phyloP scores from a whole-genome alignment of 2,113 vertebrate species.

The Panurus biarmicus region DNA sequence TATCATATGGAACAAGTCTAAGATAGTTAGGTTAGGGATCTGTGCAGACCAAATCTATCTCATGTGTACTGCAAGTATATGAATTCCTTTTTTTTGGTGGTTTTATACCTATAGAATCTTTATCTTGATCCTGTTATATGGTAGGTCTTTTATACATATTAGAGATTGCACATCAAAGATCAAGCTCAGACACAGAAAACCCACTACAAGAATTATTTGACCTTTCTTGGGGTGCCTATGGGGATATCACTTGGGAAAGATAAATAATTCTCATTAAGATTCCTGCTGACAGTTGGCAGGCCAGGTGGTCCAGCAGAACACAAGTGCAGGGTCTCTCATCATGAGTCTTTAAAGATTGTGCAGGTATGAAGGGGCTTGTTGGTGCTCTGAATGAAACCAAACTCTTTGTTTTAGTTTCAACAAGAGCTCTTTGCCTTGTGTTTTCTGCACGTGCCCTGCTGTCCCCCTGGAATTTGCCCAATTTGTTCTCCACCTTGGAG shows the following conservation, averaged over 20 bases:
- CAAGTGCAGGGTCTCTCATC: neutral
- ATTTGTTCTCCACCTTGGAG: neutral
- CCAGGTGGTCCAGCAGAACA: neutral
- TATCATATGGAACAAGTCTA: neutral
- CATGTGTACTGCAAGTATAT: neutral
- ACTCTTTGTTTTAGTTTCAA: neutral
- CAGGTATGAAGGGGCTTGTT: neutral
- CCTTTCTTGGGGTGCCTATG: neutral
- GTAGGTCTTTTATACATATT: neutral
- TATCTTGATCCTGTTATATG: neutral
- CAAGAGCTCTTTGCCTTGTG: neutral
- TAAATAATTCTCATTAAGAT: neutral
- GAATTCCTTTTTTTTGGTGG: neutral
- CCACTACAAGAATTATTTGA: neutral
- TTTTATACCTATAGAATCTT: neutral
- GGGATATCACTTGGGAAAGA: neutral
- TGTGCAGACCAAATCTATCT: neutral
- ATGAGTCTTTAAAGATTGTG: neutral
- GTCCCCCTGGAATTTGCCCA: neutral
- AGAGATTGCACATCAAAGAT: neutral
- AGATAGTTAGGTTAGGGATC: neutral
- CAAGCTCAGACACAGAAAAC: neutral
- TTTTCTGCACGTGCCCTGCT: neutral
- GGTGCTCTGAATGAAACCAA: neutral
- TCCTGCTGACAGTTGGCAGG: neutral